Conservation (phyloP, 2,113 vertebrate genomes). For the Tachysurus vachellii region DNA sequence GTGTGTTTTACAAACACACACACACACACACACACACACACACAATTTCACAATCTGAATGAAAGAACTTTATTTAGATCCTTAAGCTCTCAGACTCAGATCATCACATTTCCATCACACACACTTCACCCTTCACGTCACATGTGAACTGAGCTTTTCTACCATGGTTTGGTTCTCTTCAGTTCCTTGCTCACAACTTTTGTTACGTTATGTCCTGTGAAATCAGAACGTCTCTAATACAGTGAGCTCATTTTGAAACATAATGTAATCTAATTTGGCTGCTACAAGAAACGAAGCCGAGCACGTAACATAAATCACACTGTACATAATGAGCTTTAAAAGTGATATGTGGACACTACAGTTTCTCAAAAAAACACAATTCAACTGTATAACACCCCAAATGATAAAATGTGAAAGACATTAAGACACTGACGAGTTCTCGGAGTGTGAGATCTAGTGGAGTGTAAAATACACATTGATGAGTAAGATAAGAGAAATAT, state of each 20-base stretch:
- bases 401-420: no score
- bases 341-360: background rate
- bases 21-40: slow-evolving; percentile 19
- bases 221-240: background rate
- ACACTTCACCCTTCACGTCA: background rate
- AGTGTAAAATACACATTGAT: background rate
- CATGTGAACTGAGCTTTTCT: background rate
- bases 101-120: background rate
- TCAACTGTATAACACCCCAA: no score
- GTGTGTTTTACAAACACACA: background rate
- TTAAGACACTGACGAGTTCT: background rate
- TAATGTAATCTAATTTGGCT: background rate
- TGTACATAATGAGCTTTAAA: no score
- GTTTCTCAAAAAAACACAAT: background rate
- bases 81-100: background rate
- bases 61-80: background rate
- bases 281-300: background rate
- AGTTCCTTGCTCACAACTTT: background rate
- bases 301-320: background rate
- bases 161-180: no score
- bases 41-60: slow-evolving; percentile 9
- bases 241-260: background rate
- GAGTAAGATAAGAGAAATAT: background rate
- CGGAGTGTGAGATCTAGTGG: background rate
- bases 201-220: background rate